Conservation (phyloP, 2,888 invertebrate species). For the Ametastegia equiseti region DNA sequence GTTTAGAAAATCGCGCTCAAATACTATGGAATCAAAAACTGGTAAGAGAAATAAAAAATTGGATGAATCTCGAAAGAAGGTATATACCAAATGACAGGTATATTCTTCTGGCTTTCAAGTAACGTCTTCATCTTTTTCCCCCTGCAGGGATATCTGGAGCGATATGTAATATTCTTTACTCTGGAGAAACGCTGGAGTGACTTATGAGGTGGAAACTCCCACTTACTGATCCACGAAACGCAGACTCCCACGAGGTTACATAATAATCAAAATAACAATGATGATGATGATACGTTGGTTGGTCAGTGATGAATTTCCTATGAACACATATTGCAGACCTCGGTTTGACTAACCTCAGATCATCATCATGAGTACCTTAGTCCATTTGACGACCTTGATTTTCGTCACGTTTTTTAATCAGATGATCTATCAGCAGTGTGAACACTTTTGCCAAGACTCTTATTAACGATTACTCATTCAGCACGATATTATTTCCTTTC, state of each 20-base stretch:
- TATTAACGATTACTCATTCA: too few species aligned
- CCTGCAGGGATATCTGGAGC: conserved; percentile 55
- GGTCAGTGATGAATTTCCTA: conserved; percentile 56
- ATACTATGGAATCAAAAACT: background rate
- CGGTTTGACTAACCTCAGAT: background rate
- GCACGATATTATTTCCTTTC: too few species aligned
- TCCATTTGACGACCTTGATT: background rate
- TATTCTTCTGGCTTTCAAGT: conserved; percentile 18
- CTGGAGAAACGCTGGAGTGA: conserved; percentile 56
- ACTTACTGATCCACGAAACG: conserved; percentile 67
- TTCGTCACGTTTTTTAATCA: background rate
- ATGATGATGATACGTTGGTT: conserved; percentile 48
- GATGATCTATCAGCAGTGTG: too few species aligned
- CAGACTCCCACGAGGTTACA: conserved; percentile 59
- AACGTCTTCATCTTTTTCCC: conserved; percentile 64
- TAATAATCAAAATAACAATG: conserved; percentile 46
- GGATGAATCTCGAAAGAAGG: background rate
- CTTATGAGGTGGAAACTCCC: conserved; percentile 69
- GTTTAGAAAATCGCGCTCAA: background rate
- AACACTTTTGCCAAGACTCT: too few species aligned
- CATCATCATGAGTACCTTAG: background rate
- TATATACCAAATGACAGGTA: background rate
- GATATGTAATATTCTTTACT: conserved; percentile 39
- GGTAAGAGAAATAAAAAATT: background rate
- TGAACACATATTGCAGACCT: conserved; percentile 13